Percentiles rank a stretch among this genome's conserved stretches.
phyloP scores from a whole-genome alignment of 2,888 invertebrate species.

The Hesperia comma region DNA sequence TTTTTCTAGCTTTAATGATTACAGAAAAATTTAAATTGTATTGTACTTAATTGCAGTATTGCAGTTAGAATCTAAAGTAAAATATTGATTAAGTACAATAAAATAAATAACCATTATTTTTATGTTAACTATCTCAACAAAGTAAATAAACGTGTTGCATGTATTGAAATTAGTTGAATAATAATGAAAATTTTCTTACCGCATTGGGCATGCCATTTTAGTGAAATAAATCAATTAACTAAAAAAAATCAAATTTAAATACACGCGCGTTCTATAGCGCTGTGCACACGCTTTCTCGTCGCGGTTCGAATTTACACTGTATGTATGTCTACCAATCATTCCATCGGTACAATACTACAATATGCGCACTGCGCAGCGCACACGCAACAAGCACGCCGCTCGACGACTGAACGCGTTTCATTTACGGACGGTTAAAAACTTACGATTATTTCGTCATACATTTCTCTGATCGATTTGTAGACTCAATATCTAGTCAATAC shows the following conservation, averaged over 20 bases:
- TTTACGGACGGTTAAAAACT: not conserved
- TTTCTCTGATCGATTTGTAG: not conserved
- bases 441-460: constrained; percentile 14
- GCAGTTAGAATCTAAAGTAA: too few relatives aligned
- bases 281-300: constrained; percentile 51
- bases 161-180: too few relatives aligned
- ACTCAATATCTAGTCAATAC: not conserved
- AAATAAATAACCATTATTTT: too few relatives aligned
- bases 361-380: not conserved
- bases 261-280: constrained; percentile 41
- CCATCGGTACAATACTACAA: too few relatives aligned
- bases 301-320: constrained; percentile 18
- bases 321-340: not conserved
- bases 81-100: too few relatives aligned
- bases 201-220: constrained; percentile 77
- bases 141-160: too few relatives aligned
- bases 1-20: too few relatives aligned
- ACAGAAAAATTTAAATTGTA: too few relatives aligned
- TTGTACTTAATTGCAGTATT: too few relatives aligned
- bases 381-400: not conserved
- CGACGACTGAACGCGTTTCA: too few relatives aligned
- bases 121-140: too few relatives aligned
- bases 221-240: constrained; percentile 17
- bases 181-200: constrained; percentile 53
- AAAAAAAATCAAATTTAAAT: constrained; percentile 43